Percentiles rank a stretch among this genome's conserved stretches.
Evolutionary conservation across 2,888 invertebrate species (phyloP).

Genomic region (Meloe dianella): DNA sequence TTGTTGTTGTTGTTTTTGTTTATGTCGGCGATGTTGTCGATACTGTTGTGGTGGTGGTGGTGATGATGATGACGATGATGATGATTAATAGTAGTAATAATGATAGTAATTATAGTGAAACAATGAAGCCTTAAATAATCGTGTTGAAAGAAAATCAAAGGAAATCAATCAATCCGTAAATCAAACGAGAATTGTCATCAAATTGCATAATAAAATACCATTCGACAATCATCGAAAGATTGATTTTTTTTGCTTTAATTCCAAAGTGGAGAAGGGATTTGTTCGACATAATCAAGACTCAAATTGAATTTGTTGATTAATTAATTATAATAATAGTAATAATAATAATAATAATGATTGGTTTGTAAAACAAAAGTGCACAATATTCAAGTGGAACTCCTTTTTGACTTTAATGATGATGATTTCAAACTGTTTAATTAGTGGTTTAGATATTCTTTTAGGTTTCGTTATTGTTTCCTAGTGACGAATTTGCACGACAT

Average conservation of each 20-base stretch:
- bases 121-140: neutral
- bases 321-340: neutral
- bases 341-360: constrained; percentile 14
- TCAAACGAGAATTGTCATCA: too few species aligned
- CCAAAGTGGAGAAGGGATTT: too few species aligned
- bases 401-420: neutral
- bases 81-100: neutral
- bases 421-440: neutral
- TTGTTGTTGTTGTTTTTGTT: constrained; percentile 56
- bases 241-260: too few species aligned
- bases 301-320: neutral
- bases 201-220: too few species aligned
- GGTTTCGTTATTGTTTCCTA: neutral
- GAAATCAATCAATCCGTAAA: too few species aligned
- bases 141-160: too few species aligned
- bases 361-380: neutral
- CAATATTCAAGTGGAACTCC: neutral
- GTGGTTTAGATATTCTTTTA: neutral
- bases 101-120: neutral
- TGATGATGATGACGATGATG: neutral
- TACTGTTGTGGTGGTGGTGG: constrained; percentile 43
- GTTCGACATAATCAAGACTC: constrained; percentile 5
- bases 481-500: neutral
- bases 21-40: constrained; percentile 54
- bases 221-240: too few species aligned